Evolutionary conservation across 2,797 vertebrate species (phyloP).

Genomic region (Apogon hyalosoma): DNA sequence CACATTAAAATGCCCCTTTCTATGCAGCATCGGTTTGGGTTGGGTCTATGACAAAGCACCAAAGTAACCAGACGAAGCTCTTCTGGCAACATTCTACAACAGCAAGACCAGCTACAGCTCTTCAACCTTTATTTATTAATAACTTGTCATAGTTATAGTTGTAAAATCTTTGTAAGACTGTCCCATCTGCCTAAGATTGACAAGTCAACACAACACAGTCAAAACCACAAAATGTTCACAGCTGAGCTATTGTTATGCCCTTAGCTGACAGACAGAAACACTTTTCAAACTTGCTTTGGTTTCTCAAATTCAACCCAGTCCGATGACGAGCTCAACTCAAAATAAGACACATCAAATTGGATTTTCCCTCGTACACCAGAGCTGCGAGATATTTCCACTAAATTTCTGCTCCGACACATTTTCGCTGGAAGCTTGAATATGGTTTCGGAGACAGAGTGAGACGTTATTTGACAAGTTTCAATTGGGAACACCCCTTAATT

Average conservation of each 20-base stretch:
- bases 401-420: constrained; percentile 52
- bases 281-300: constrained; percentile 50
- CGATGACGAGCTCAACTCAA: constrained; percentile 45
- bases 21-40: constrained; percentile 2
- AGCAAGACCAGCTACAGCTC: constrained; percentile 36
- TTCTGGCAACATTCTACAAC: constrained; percentile 4
- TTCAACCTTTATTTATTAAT: constrained; percentile 49
- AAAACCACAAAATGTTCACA: constrained; percentile 61
- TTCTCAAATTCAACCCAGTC: constrained; percentile 66
- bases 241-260: constrained; percentile 51
- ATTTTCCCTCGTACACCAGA: constrained; percentile 35
- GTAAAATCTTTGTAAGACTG: constrained; percentile 41
- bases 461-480: constrained; percentile 82
- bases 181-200: constrained; percentile 46
- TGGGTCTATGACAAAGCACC: not conserved
- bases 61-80: constrained; percentile 9
- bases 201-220: constrained; percentile 64
- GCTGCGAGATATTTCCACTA: constrained; percentile 55
- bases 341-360: constrained; percentile 55
- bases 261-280: constrained; percentile 60
- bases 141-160: constrained; percentile 60
- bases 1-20: not conserved
- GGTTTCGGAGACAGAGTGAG: constrained; percentile 69
- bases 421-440: constrained; percentile 59
- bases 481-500: constrained; percentile 82